phyloP scores from a whole-genome alignment of 2,113 vertebrate genomes.

The Phaetusa simplex region DNA sequence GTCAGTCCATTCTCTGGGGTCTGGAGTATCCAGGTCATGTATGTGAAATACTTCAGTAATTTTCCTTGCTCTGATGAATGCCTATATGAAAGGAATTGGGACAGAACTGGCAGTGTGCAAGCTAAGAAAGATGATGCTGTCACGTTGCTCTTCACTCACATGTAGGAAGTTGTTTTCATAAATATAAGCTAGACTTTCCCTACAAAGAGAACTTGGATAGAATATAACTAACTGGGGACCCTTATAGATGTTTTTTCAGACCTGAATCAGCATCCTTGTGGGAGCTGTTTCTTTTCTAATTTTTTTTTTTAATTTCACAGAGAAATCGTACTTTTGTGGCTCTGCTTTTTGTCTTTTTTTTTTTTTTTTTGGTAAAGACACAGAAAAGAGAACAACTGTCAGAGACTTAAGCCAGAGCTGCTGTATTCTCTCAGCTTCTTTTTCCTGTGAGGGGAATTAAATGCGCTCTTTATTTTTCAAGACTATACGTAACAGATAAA shows the following conservation, averaged over 20 bases:
- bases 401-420: neutral
- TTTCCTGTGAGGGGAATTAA: neutral
- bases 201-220: neutral
- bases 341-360: neutral
- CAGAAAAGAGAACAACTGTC: neutral
- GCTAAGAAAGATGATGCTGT: slow-evolving; percentile 44
- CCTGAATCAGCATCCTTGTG: neutral
- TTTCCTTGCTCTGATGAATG: slow-evolving; percentile 34
- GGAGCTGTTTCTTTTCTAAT: neutral
- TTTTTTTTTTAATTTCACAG: neutral
- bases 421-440: neutral
- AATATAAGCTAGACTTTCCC: neutral
- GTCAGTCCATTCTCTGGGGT: neutral
- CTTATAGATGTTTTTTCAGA: neutral
- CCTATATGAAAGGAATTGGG: neutral
- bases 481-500: neutral
- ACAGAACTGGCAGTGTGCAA: slow-evolving; percentile 21
- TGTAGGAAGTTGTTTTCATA: slow-evolving; percentile 39
- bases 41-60: slow-evolving; percentile 25
- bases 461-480: neutral
- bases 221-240: neutral
- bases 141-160: neutral
- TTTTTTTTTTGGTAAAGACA: neutral
- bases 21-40: neutral
- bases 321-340: neutral